These are phyloP conservation scores for Phoenicopterus ruber DNA, from an alignment of 2,113 vertebrate species.

Conservation along the genomic window DNA sequence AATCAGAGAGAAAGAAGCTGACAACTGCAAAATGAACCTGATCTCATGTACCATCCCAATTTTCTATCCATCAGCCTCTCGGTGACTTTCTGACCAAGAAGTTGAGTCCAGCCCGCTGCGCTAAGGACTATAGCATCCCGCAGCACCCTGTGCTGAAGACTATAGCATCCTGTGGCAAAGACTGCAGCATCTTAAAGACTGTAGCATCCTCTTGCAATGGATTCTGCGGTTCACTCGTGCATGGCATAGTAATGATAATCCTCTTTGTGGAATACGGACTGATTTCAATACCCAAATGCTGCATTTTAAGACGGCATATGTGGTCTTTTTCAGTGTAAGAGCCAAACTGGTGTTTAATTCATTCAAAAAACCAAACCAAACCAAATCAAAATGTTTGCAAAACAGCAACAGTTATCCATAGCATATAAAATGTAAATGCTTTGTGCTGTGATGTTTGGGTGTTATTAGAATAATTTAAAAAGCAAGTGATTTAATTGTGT, in stretches of 20 bases:
- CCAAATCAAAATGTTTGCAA: not conserved
- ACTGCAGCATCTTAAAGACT: not conserved
- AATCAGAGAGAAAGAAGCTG: not conserved
- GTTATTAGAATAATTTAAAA: not conserved
- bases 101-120: not conserved
- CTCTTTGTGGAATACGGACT: not conserved
- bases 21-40: not conserved
- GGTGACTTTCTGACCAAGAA: not conserved
- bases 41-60: not conserved
- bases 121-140: not conserved
- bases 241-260: not conserved
- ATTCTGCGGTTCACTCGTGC: not conserved
- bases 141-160: not conserved
- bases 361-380: not conserved
- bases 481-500: slow-evolving; percentile 2
- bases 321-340: not conserved
- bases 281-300: not conserved
- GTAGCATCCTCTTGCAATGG: not conserved
- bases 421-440: not conserved
- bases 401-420: not conserved
- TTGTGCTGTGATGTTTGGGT: not conserved
- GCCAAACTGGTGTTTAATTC: not conserved
- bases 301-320: not conserved
- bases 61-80: not conserved
- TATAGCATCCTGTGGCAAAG: not conserved